A percentile compares a stretch with the other conserved stretches of the same genome.
Conservation (phyloP, 2,113 vertebrate species). For the Sylvilagus bachmani region DNA sequence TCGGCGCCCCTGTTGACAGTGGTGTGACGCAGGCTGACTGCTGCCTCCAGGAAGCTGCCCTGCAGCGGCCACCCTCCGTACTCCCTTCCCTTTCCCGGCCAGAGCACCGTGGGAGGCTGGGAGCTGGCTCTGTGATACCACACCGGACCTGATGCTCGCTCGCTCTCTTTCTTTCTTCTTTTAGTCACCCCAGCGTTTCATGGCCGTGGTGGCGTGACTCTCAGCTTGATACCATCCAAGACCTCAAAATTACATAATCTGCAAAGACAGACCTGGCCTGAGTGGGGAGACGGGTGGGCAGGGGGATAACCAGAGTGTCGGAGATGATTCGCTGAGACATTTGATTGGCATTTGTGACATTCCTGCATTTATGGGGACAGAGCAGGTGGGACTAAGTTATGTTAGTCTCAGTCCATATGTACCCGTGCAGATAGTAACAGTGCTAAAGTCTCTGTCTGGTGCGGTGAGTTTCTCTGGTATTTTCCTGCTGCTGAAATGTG, state of each 20-base stretch:
- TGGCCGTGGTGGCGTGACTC: background rate
- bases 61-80: background rate
- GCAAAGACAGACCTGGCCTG: background rate
- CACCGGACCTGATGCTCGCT: conserved; percentile 12
- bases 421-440: background rate
- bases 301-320: background rate
- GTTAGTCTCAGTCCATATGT: conserved; percentile 42
- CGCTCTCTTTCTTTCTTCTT: background rate
- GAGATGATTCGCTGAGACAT: conserved; percentile 24
- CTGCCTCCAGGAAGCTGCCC: background rate
- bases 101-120: conserved; percentile 23
- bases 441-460: background rate
- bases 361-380: background rate
- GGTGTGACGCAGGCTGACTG: background rate
- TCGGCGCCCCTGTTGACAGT: background rate
- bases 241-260: conserved; percentile 57
- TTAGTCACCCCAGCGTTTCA: conserved; percentile 7
- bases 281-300: background rate
- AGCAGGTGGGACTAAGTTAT: conserved; percentile 18
- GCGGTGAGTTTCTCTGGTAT: background rate
- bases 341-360: conserved; percentile 35
- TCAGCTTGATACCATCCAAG: conserved; percentile 19
- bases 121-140: background rate
- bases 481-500: conserved; percentile 1
- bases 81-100: background rate